A percentile compares a stretch with the other conserved stretches of the same genome.
These are phyloP conservation scores for Asobara japonica DNA, from an alignment of 1,140 invertebrate species.

Conservation along the genomic window DNA sequence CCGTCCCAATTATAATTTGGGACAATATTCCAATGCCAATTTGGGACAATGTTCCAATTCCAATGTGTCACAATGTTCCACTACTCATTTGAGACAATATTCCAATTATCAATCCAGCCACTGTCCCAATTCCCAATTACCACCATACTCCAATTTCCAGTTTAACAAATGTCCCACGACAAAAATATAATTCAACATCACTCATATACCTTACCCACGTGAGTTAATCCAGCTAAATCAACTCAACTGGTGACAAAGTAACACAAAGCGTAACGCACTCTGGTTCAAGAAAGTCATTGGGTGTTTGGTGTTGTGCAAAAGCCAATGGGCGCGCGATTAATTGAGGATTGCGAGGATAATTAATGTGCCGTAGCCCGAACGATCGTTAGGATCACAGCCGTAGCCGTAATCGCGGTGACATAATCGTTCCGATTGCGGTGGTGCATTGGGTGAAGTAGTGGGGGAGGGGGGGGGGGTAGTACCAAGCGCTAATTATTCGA, in stretches of 20 bases:
- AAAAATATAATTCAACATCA: too few relatives aligned
- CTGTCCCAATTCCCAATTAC: too few relatives aligned
- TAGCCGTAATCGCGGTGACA: conserved; percentile 52
- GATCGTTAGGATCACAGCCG: conserved; percentile 51
- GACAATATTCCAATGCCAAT: too few relatives aligned
- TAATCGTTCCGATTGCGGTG: conserved; percentile 55
- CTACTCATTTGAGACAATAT: too few relatives aligned
- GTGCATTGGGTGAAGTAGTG: neutral
- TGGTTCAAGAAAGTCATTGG: conserved; percentile 9
- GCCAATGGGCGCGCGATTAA: conserved; percentile 48
- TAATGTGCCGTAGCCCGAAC: conserved; percentile 43
- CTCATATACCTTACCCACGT: too few relatives aligned
- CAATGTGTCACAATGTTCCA: too few relatives aligned
- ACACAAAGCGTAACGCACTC: conserved; percentile 10
- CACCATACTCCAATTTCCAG: too few relatives aligned
- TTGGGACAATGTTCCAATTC: too few relatives aligned
- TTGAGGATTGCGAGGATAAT: conserved; percentile 54
- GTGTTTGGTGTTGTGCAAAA: conserved; percentile 29
- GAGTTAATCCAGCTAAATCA: neutral
- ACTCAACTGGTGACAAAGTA: neutral
- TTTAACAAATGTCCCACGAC: too few relatives aligned
- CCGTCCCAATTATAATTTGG: too few relatives aligned
- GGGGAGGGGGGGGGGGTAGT: neutral
- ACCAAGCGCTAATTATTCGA: conserved; percentile 48
- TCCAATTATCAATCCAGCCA: too few relatives aligned